Conservation (phyloP, 2,888 invertebrate species). For the Gnatocerus cornutus region DNA sequence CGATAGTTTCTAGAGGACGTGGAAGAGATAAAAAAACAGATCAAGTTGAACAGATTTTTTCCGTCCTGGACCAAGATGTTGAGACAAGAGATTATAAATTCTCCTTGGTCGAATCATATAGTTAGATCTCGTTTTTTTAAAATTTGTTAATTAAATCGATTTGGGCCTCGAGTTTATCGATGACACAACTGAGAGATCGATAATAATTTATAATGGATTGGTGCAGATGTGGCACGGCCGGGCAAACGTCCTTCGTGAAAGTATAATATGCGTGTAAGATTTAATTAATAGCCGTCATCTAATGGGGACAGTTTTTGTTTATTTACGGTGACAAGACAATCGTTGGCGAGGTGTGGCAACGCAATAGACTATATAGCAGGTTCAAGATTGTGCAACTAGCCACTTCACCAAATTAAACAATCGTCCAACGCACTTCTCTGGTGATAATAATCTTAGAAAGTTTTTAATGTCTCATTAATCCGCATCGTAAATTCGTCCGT, state of each 20-base stretch:
- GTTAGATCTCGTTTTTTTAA: conserved; percentile 5
- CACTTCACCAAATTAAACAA: conserved; percentile 59
- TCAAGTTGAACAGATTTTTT: too few relatives aligned
- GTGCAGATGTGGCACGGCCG: conserved; percentile 49
- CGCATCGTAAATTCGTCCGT: conserved; percentile 12
- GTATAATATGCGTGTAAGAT: conserved; percentile 57
- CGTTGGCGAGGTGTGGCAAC: conserved; percentile 58
- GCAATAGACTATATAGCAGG: conserved; percentile 52
- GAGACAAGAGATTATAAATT: too few relatives aligned
- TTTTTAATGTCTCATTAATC: conserved; percentile 60
- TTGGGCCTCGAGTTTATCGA: conserved; percentile 29
- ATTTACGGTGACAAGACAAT: conserved; percentile 61
- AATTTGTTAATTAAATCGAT: conserved; percentile 40
- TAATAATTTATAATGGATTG: conserved; percentile 54
- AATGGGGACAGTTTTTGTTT: conserved; percentile 64
- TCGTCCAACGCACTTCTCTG: conserved; percentile 56
- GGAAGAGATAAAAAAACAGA: too few relatives aligned
- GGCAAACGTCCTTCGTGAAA: conserved; percentile 58
- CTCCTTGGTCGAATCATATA: background rate
- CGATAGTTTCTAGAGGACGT: too few relatives aligned
- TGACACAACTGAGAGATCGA: conserved; percentile 48
- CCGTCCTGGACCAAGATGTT: too few relatives aligned
- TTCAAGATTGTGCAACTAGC: conserved; percentile 57
- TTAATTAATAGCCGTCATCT: conserved; percentile 61
- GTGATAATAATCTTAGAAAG: conserved; percentile 56